phyloP scores from a whole-genome alignment of 2,113 vertebrate genomes.

The Xenopus borealis region DNA sequence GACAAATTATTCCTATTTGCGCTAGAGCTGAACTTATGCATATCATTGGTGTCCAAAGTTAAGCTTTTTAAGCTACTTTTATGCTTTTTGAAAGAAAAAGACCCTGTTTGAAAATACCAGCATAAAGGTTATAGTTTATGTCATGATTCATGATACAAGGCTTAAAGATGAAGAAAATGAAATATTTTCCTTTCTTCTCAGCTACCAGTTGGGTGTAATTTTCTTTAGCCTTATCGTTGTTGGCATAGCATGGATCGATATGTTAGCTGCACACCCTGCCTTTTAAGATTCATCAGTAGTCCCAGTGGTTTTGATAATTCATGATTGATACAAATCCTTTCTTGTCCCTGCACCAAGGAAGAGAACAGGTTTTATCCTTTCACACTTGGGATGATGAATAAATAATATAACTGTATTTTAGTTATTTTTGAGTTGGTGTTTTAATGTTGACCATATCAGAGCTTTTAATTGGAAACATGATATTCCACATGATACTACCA shows the following conservation, averaged over 20 bases:
- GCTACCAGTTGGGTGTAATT: slow-evolving; percentile 20
- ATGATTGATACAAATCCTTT: slow-evolving; percentile 24
- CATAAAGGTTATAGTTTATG: no score
- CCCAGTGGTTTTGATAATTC: slow-evolving; percentile 18
- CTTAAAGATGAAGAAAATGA: not conserved
- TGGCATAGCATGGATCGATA: slow-evolving; percentile 35
- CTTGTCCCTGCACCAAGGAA: not conserved
- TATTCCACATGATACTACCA: no score
- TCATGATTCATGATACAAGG: no score
- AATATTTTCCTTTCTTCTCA: not conserved
- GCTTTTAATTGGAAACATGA: not conserved
- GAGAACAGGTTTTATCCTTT: not conserved
- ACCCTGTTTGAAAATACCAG: no score
- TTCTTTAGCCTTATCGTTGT: slow-evolving; percentile 14
- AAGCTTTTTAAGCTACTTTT: no score
- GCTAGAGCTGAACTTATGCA: no score
- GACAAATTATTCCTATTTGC: no score
- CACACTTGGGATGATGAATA: not conserved
- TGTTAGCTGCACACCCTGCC: slow-evolving; percentile 9
- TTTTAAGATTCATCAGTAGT: slow-evolving; percentile 16
- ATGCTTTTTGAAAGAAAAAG: no score
- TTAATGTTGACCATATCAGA: not conserved
- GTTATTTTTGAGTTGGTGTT: not conserved
- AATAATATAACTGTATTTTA: not conserved
- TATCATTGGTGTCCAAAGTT: no score